A percentile compares a stretch with the other conserved stretches of the same genome.
These are phyloP conservation scores for Drosophila barbarae DNA, from an alignment of 2,888 invertebrate genomes.

Conservation along the genomic window DNA sequence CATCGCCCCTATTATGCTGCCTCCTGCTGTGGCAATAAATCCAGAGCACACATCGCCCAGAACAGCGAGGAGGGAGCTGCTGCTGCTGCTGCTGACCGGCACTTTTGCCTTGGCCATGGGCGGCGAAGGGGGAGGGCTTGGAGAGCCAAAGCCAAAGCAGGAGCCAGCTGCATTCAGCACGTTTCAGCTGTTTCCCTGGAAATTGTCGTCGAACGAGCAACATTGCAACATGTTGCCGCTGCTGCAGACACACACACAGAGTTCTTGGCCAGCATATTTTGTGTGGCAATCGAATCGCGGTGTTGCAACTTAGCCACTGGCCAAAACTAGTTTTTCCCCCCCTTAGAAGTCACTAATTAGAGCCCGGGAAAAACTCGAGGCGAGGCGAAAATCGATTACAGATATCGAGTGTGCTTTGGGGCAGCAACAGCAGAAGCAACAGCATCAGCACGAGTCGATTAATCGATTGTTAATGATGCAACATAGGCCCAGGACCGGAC, in stretches of 20 bases:
- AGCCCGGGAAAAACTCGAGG: slow-evolving; percentile 27
- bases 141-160: slow-evolving; percentile 21
- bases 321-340: slow-evolving; percentile 34
- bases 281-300: slow-evolving; percentile 33
- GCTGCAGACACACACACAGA: slow-evolving; percentile 11
- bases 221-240: slow-evolving; percentile 66
- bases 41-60: slow-evolving; percentile 62
- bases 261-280: slow-evolving; percentile 61
- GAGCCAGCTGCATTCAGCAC: slow-evolving; percentile 50
- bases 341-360: slow-evolving; percentile 44
- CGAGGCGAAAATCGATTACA: slow-evolving; percentile 46
- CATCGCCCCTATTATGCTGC: slow-evolving; percentile 34
- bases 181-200: slow-evolving; percentile 59
- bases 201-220: slow-evolving; percentile 54
- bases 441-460: slow-evolving; percentile 31
- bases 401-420: slow-evolving; percentile 63
- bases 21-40: slow-evolving; percentile 60
- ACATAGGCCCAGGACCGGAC: slow-evolving; percentile 7
- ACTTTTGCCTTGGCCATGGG: slow-evolving; percentile 64
- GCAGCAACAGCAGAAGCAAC: slow-evolving; percentile 29
- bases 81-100: slow-evolving; percentile 47
- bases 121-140: slow-evolving; percentile 9
- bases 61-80: slow-evolving; percentile 9
- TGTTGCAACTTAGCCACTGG: slow-evolving; percentile 27
- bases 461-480: slow-evolving; percentile 43